Evolutionary conservation across 2,113 vertebrate genomes (phyloP).

Genomic region (Pluvialis apricaria): DNA sequence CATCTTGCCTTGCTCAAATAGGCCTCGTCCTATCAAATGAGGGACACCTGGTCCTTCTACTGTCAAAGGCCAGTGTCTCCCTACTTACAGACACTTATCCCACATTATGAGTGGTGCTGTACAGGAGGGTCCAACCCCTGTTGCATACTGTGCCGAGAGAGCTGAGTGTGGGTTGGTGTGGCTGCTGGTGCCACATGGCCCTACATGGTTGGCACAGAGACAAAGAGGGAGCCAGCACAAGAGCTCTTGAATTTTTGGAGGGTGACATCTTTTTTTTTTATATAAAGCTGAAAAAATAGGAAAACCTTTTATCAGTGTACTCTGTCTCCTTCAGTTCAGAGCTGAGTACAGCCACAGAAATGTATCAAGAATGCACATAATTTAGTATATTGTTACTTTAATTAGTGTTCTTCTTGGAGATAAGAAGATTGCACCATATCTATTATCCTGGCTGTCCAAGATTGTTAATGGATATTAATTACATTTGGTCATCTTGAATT

Average conservation of each 20-base stretch:
- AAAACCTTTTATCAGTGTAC: not conserved
- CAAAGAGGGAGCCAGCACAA: not conserved
- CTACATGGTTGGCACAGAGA: rapidly evolving
- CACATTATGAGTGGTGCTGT: not conserved
- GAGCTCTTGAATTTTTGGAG: not conserved
- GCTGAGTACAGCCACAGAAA: not conserved
- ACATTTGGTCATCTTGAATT: not conserved
- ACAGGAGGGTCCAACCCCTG: too few species aligned
- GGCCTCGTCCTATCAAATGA: not conserved
- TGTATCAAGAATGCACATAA: not conserved
- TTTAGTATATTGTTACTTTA: not conserved
- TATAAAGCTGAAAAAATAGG: not conserved
- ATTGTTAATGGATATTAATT: not conserved
- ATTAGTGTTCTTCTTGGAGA: not conserved
- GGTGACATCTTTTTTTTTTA: not conserved
- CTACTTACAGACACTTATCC: not conserved
- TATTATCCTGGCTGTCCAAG: not conserved
- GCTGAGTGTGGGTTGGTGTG: not conserved
- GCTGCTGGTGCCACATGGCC: not conserved
- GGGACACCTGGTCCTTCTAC: not conserved
- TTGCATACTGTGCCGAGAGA: too few species aligned
- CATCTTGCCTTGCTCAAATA: not conserved
- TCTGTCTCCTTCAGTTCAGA: not conserved
- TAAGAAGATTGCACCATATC: not conserved
- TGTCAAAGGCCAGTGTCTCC: too few species aligned